Evolutionary conservation across 1,140 invertebrate genomes (phyloP).

Genomic region (Wiebesia pumilae): DNA sequence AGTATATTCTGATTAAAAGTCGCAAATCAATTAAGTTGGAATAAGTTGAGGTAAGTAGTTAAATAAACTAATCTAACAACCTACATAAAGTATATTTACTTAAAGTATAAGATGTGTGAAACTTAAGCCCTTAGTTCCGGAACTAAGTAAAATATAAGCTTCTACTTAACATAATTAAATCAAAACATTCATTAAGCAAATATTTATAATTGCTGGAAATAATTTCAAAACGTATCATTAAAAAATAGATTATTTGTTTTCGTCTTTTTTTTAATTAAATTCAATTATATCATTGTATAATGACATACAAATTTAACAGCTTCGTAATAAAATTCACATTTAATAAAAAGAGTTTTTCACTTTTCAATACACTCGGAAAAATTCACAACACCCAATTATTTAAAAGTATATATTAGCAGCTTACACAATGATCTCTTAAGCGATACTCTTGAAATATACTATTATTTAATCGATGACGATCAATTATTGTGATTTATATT

Average conservation of each 20-base stretch:
- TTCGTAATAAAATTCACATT: no score
- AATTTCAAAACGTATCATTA: not conserved
- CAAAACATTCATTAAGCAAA: slow-evolving; percentile 17
- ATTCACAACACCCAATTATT: no score
- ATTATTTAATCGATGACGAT: not conserved
- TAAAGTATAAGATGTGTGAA: slow-evolving; percentile 45
- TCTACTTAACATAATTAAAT: slow-evolving; percentile 41
- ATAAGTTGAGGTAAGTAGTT: slow-evolving; percentile 34
- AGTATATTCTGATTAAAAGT: slow-evolving; percentile 18
- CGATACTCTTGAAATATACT: not conserved
- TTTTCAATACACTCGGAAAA: no score
- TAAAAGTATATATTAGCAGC: no score
- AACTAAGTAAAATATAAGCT: slow-evolving; percentile 39
- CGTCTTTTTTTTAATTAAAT: no score
- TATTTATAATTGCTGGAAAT: slow-evolving; percentile 12
- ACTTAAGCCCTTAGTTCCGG: slow-evolving; percentile 3
- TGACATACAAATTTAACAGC: no score
- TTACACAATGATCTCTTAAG: no score
- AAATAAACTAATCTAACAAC: slow-evolving; percentile 38
- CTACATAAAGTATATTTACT: slow-evolving; percentile 40
- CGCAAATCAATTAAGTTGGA: slow-evolving; percentile 22
- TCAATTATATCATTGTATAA: no score
- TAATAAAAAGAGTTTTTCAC: no score
- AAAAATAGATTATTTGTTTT: not conserved
- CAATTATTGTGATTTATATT: not conserved